These are phyloP conservation scores for Drosophila kokeensis DNA, from an alignment of 2,888 invertebrate species.

Conservation along the genomic window DNA sequence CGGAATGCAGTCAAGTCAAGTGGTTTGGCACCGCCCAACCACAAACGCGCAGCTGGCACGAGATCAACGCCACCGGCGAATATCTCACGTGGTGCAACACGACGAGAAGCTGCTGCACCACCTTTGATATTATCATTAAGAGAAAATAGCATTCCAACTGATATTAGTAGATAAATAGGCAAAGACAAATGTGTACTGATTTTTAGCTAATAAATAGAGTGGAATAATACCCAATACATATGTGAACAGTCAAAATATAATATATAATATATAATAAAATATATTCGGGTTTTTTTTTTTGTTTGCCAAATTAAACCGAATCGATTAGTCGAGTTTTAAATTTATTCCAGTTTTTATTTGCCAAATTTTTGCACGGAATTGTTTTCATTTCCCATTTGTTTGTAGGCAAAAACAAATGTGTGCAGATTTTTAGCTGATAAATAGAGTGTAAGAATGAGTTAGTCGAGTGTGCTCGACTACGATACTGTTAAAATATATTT, in stretches of 20 bases:
- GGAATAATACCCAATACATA: conserved; percentile 1
- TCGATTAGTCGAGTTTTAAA: neutral
- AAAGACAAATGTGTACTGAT: neutral
- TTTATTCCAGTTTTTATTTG: neutral
- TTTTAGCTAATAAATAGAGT: conserved; percentile 8
- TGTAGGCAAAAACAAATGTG: neutral
- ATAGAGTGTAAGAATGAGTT: neutral
- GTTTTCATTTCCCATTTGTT: neutral
- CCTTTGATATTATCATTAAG: conserved; percentile 79
- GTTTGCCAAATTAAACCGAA: no score
- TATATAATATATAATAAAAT: no score
- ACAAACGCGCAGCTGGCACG: conserved; percentile 77
- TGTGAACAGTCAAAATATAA: no score
- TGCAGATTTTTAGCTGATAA: conserved; percentile 10
- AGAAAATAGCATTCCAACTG: conserved; percentile 58
- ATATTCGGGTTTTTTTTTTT: no score
- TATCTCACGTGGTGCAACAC: conserved; percentile 61
- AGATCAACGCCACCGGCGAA: conserved; percentile 72
- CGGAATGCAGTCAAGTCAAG: conserved; percentile 70
- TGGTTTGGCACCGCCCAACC: conserved; percentile 82
- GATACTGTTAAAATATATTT: neutral
- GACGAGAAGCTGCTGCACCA: conserved; percentile 30
- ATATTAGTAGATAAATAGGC: conserved; percentile 7
- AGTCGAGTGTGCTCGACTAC: neutral
- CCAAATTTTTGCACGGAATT: neutral